Percentiles rank a stretch among this genome's conserved stretches.
Conservation (phyloP, 2,113 vertebrate genomes). For the Dasyornis broadbenti region DNA sequence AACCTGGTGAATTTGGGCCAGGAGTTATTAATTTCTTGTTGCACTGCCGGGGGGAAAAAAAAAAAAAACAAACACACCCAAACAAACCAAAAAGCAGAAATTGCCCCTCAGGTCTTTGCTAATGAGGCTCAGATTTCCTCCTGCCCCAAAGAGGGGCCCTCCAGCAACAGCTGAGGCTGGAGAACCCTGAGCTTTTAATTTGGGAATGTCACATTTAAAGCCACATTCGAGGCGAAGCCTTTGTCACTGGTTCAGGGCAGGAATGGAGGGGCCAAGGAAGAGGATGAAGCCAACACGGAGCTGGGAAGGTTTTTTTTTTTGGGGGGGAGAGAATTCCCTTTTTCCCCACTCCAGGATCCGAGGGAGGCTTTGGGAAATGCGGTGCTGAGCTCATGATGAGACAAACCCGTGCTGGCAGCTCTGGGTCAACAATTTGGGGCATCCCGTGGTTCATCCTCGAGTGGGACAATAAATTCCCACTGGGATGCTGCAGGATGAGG, state of each 20-base stretch:
- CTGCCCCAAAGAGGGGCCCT: neutral
- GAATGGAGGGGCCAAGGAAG: neutral
- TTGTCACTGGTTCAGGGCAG: neutral
- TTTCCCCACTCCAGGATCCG: accelerated
- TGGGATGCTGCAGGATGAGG: accelerated
- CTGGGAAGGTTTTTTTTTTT: neutral
- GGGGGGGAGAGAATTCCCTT: neutral
- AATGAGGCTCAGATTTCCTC: neutral
- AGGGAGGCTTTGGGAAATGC: neutral
- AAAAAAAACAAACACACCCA: no score
- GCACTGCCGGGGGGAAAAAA: no score
- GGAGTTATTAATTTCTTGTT: neutral
- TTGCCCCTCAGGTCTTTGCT: neutral
- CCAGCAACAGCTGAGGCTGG: neutral
- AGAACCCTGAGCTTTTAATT: neutral
- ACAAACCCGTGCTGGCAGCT: neutral
- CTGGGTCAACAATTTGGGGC: neutral
- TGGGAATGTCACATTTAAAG: neutral
- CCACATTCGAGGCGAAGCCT: accelerated
- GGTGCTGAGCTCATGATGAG: neutral
- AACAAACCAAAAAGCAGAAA: neutral
- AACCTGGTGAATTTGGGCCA: neutral
- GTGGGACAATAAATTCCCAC: neutral
- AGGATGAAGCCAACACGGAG: accelerated
- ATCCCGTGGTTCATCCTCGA: accelerated